A percentile compares a stretch with the other conserved stretches of the same genome.
These are phyloP conservation scores for Anableps anableps DNA, from an alignment of 2,797 vertebrate genomes.

Conservation along the genomic window DNA sequence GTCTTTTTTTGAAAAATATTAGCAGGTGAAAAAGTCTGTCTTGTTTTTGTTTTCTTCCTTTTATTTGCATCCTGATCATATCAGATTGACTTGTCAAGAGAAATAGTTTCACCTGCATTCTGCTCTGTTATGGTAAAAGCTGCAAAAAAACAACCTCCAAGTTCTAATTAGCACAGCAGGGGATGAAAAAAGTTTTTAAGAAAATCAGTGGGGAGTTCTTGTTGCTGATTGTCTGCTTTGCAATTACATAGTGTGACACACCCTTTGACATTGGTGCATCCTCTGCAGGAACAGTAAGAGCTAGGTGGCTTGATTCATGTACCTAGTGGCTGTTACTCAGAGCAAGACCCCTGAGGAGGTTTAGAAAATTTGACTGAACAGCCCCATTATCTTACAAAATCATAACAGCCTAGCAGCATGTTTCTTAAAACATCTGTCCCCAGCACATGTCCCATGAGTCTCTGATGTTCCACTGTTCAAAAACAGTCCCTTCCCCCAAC, in stretches of 20 bases:
- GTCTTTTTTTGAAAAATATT: slow-evolving; percentile 12
- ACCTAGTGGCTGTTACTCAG: slow-evolving; percentile 56
- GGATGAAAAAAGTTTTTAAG: slow-evolving; percentile 42
- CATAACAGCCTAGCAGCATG: slow-evolving; percentile 58
- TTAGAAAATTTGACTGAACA: slow-evolving; percentile 55
- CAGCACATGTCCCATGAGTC: slow-evolving; percentile 19
- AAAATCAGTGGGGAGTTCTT: slow-evolving; percentile 57
- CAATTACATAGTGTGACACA: slow-evolving; percentile 61
- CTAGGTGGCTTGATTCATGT: slow-evolving; percentile 27
- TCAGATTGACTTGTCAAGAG: slow-evolving; percentile 39
- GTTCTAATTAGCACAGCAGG: slow-evolving; percentile 35
- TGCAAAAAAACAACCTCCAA: slow-evolving; percentile 38
- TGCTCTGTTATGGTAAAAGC: slow-evolving; percentile 27
- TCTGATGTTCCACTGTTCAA: slow-evolving; percentile 53
- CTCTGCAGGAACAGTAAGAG: slow-evolving; percentile 30
- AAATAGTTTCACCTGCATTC: slow-evolving; percentile 36
- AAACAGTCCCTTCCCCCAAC: slow-evolving; percentile 53
- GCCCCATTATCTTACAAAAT: slow-evolving; percentile 58
- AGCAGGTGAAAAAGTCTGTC: slow-evolving; percentile 21
- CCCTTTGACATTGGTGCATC: slow-evolving; percentile 47
- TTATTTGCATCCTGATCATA: slow-evolving; percentile 32
- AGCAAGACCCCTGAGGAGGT: slow-evolving; percentile 49
- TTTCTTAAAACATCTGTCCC: slow-evolving; percentile 32
- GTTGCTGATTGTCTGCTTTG: slow-evolving; percentile 59
- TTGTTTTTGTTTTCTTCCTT: slow-evolving; percentile 17